phyloP scores from a whole-genome alignment of 2,113 vertebrate species.

The Machaerirhynchus nigripectus region DNA sequence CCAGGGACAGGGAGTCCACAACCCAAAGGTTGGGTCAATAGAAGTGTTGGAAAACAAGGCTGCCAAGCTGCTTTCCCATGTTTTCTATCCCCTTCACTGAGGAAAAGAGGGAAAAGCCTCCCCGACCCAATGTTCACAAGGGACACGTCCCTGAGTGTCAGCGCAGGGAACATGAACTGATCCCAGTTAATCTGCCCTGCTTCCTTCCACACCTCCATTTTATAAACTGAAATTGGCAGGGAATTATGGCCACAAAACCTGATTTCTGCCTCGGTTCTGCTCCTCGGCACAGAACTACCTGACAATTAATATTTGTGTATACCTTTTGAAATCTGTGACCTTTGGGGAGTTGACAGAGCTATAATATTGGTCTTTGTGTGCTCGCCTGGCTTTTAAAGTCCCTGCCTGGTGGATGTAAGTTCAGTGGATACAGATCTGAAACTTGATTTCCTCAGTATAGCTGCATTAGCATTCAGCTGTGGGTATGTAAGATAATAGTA shows the following conservation, averaged over 20 bases:
- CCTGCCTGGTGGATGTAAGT: constrained; percentile 64
- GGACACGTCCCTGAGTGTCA: background rate
- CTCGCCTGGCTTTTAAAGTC: constrained; percentile 49
- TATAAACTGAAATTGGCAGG: constrained; percentile 4
- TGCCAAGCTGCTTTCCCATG: background rate
- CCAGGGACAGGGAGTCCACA: background rate
- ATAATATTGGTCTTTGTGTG: constrained; percentile 52
- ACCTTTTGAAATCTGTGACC: constrained; percentile 53
- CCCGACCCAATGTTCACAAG: background rate
- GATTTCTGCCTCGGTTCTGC: constrained; percentile 26
- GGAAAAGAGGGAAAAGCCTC: background rate
- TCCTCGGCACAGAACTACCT: constrained; percentile 19
- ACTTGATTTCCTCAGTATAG: constrained; percentile 74
- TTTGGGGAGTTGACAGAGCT: constrained; percentile 50
- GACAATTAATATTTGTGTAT: constrained; percentile 28
- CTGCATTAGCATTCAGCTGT: constrained; percentile 81
- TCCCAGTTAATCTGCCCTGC: constrained; percentile 22
- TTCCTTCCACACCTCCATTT: constrained; percentile 20
- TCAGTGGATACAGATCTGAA: constrained; percentile 76
- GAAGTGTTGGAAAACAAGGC: background rate
- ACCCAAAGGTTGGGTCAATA: fast-evolving
- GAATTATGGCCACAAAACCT: constrained; percentile 25
- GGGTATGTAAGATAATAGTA: constrained; percentile 82
- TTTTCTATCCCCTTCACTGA: background rate
- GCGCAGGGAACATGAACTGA: background rate